Conservation (phyloP, 2,113 vertebrate species). For the Zootoca vivipara region DNA sequence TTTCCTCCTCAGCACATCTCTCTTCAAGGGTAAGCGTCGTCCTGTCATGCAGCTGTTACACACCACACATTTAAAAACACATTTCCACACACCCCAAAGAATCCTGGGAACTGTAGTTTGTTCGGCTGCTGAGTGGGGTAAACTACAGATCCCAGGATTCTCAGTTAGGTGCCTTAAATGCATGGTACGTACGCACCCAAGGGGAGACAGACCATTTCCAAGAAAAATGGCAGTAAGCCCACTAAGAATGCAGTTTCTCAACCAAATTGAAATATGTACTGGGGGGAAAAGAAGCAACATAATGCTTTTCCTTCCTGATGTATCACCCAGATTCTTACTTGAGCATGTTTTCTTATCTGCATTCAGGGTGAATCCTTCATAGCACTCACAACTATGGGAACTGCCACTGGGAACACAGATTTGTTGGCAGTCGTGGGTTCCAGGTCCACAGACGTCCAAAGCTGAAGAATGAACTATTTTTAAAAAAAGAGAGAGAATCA, state of each 20-base stretch:
- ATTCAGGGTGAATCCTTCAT: conserved; percentile 80
- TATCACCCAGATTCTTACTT: conserved; percentile 70
- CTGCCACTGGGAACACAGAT: conserved; percentile 79
- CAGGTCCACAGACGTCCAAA: conserved; percentile 77
- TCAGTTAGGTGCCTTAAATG: too few relatives aligned
- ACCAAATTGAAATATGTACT: background rate
- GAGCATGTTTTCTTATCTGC: conserved; percentile 83
- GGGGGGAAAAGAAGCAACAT: background rate
- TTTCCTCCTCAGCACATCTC: too few relatives aligned
- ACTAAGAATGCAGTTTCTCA: background rate
- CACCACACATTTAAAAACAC: too few relatives aligned
- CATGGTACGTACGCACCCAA: too few relatives aligned
- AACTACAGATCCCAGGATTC: too few relatives aligned
- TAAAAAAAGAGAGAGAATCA: background rate
- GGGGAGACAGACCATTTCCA: background rate
- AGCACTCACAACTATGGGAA: conserved; percentile 82
- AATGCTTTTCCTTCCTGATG: background rate
- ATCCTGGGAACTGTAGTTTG: too few relatives aligned
- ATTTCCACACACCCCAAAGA: too few relatives aligned
- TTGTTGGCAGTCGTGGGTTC: conserved; percentile 81
- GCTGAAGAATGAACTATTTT: conserved; percentile 66
- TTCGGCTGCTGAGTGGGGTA: too few relatives aligned
- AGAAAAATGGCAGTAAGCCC: background rate
- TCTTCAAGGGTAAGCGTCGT: too few relatives aligned
- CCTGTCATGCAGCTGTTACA: too few relatives aligned